phyloP scores from a whole-genome alignment of 1,140 invertebrate species.

The Pentalonia nigronervosa region DNA sequence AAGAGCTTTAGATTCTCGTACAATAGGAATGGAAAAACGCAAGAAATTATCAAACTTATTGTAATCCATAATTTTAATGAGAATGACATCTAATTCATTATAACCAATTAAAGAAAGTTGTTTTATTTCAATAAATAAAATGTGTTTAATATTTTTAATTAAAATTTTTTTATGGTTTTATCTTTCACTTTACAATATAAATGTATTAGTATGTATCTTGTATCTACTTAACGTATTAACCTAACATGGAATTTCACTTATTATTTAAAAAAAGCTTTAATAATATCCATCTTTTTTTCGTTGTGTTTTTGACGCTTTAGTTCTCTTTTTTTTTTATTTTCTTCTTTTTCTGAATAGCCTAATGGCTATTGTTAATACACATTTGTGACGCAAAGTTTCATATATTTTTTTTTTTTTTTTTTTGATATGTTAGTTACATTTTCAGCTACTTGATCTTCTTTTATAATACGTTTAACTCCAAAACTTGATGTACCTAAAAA shows the following conservation, averaged over 20 bases:
- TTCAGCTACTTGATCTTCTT: too few species aligned
- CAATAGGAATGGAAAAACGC: background rate
- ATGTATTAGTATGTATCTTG: too few species aligned
- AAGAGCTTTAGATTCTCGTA: background rate
- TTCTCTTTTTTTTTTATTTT: background rate
- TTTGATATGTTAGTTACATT: too few species aligned
- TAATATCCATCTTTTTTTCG: background rate
- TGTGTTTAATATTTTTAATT: too few species aligned
- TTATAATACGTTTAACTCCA: background rate
- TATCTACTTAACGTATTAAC: too few species aligned
- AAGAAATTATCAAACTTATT: background rate
- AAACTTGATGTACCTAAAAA: background rate
- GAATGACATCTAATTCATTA: background rate
- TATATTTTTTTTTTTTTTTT: too few species aligned
- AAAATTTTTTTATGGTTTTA: too few species aligned
- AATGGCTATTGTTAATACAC: too few species aligned
- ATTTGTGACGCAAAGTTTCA: too few species aligned
- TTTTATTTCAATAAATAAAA: too few species aligned
- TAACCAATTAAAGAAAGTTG: too few species aligned
- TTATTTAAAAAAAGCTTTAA: background rate
- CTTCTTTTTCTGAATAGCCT: background rate
- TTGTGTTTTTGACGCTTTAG: background rate
- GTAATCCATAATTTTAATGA: background rate
- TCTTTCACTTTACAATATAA: too few species aligned
- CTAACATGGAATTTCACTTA: background rate